These are phyloP conservation scores for Elaphurus davidianus DNA, from an alignment of 2,113 vertebrate genomes.

Conservation along the genomic window DNA sequence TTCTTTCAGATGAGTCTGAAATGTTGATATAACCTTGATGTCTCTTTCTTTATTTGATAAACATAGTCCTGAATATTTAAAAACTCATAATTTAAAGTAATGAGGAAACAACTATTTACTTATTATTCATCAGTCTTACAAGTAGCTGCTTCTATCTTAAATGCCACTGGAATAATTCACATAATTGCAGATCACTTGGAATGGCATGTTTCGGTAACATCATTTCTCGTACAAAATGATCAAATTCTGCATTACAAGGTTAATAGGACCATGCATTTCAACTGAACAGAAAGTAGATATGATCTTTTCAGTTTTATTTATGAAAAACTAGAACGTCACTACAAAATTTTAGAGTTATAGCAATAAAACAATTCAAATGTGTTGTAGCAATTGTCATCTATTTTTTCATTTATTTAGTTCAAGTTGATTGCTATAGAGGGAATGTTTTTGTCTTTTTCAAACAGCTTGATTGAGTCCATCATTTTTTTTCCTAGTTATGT, in stretches of 20 bases:
- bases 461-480: not conserved
- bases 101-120: slow-evolving; percentile 60
- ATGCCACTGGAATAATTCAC: slow-evolving; percentile 57
- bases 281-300: not conserved
- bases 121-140: slow-evolving; percentile 60
- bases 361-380: not conserved
- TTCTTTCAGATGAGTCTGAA: not conserved
- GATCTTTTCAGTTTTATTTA: not conserved
- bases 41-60: slow-evolving; percentile 32
- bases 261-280: not conserved
- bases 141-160: slow-evolving; percentile 52
- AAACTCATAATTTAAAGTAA: slow-evolving; percentile 63
- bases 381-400: not conserved
- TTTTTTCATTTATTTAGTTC: not conserved
- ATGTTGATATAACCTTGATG: not conserved
- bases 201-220: not conserved
- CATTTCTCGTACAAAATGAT: slow-evolving; percentile 8
- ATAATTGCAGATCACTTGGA: slow-evolving; percentile 48
- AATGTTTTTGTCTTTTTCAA: not conserved
- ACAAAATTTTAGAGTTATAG: not conserved
- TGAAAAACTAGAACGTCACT: not conserved
- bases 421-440: not conserved
- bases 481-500: not conserved
- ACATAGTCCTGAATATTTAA: slow-evolving; percentile 60
- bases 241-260: not conserved